These are phyloP conservation scores for Pogonomyrmex barbatus DNA, from an alignment of 1,140 invertebrate genomes.

Conservation along the genomic window DNA sequence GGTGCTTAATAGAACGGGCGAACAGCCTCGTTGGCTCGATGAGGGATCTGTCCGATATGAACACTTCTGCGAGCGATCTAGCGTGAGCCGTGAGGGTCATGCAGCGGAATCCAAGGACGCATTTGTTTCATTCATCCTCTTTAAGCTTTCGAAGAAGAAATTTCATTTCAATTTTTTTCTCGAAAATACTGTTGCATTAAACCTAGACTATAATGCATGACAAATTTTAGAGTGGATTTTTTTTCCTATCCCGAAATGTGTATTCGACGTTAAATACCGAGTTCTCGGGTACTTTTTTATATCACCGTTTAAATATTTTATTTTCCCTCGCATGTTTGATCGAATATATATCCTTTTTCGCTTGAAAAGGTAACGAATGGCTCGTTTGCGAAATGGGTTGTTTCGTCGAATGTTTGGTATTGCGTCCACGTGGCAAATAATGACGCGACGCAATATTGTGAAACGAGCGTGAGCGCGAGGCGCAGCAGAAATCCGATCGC, in stretches of 20 bases:
- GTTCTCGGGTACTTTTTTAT: background rate
- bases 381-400: conserved; percentile 16
- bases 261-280: background rate
- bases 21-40: conserved; percentile 28
- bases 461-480: conserved; percentile 25
- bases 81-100: background rate
- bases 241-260: background rate
- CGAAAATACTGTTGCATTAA: background rate
- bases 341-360: background rate
- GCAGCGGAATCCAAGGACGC: background rate
- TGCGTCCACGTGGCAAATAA: conserved; percentile 18
- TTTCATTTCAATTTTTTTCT: too few species aligned
- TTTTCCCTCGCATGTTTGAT: background rate
- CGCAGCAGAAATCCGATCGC: conserved; percentile 58
- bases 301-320: background rate
- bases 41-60: conserved; percentile 21
- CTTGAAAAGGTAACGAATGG: background rate
- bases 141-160: background rate
- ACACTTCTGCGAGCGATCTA: conserved; percentile 16
- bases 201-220: background rate
- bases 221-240: background rate
- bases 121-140: background rate
- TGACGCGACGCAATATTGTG: conserved; percentile 52
- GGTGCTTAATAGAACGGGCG: conserved; percentile 36
- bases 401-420: conserved; percentile 19